Conservation (phyloP, 2,113 vertebrate genomes). For the Sorex araneus region DNA sequence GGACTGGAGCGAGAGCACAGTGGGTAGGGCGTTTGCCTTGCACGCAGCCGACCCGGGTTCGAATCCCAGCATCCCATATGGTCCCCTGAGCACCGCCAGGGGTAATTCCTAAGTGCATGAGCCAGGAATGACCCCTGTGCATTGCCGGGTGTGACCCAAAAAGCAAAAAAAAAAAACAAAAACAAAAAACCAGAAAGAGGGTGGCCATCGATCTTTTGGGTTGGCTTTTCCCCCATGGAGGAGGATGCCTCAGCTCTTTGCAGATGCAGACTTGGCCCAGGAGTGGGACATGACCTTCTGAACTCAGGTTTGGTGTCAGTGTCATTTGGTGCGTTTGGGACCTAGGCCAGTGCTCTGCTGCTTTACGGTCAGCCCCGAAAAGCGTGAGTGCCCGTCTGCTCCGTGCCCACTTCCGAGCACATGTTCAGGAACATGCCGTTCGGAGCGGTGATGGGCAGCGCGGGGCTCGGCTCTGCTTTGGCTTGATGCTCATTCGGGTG, state of each 20-base stretch:
- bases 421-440: neutral
- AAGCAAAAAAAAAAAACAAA: too few species aligned
- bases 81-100: too few species aligned
- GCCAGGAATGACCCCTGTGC: too few species aligned
- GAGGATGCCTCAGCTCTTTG: conserved; percentile 41
- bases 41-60: too few species aligned
- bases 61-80: too few species aligned
- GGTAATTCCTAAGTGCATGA: too few species aligned
- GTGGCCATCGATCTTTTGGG: conserved; percentile 23
- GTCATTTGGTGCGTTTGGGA: conserved; percentile 36
- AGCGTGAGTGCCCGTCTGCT: neutral
- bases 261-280: neutral
- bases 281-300: conserved; percentile 13
- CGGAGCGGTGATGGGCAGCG: neutral
- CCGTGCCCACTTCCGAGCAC: neutral
- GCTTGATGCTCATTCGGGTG: conserved; percentile 46
- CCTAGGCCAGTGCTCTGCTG: conserved; percentile 32
- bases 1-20: too few species aligned
- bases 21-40: too few species aligned
- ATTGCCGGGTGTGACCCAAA: too few species aligned
- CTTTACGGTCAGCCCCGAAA: conserved; percentile 18
- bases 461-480: neutral
- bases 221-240: conserved; percentile 24
- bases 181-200: too few species aligned
- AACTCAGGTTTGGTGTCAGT: neutral